These are phyloP conservation scores for Sussaba pulchella DNA, from an alignment of 2,888 invertebrate species.

Conservation along the genomic window DNA sequence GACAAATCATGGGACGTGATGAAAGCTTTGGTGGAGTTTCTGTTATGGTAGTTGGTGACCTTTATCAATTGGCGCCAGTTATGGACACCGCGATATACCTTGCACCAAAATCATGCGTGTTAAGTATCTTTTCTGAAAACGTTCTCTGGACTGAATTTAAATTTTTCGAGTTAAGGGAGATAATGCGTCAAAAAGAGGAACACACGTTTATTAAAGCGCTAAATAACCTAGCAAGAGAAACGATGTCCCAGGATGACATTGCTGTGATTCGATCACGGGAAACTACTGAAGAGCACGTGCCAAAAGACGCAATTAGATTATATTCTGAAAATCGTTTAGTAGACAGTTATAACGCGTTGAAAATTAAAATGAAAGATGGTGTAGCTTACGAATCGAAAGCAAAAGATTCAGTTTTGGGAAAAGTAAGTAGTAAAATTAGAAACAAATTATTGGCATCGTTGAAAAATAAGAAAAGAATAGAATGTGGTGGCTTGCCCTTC, in stretches of 20 bases:
- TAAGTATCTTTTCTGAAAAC: conserved; percentile 41
- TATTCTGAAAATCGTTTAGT: neutral
- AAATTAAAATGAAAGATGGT: neutral
- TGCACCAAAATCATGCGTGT: conserved; percentile 36
- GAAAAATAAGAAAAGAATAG: conserved; percentile 5
- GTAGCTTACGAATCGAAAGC: neutral
- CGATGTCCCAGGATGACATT: too few species aligned
- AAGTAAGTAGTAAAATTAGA: neutral
- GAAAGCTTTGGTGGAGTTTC: conserved; percentile 77
- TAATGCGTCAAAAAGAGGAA: conserved; percentile 76
- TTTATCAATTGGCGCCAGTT: conserved; percentile 78
- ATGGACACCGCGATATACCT: conserved; percentile 70
- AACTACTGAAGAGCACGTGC: too few species aligned
- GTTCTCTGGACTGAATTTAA: too few species aligned
- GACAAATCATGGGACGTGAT: too few species aligned
- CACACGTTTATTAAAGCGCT: conserved; percentile 70
- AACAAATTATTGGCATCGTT: conserved; percentile 3
- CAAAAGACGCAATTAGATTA: too few species aligned
- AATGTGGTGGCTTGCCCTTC: neutral
- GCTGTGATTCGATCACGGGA: too few species aligned
- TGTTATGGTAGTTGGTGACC: conserved; percentile 77
- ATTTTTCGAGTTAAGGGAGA: conserved; percentile 37
- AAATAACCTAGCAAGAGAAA: conserved; percentile 70
- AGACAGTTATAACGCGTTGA: neutral
- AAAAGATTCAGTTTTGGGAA: neutral